A percentile compares a stretch with the other conserved stretches of the same genome.
These are phyloP conservation scores for Scomber colias DNA, from an alignment of 2,113 vertebrate genomes.

Conservation along the genomic window DNA sequence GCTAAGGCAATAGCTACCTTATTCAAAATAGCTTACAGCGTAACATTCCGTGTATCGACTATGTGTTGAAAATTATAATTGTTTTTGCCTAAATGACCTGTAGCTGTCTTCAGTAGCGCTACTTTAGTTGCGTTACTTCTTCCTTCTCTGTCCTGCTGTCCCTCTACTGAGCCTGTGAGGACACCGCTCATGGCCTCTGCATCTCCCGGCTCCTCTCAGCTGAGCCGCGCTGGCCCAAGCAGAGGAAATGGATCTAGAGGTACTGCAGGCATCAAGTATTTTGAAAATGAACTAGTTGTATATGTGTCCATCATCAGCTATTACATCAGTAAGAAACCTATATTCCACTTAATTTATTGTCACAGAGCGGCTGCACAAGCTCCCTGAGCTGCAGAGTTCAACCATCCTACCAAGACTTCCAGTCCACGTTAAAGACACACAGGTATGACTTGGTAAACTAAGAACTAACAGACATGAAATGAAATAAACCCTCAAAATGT, in stretches of 20 bases:
- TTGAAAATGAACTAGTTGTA: neutral
- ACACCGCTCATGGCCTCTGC: conserved; percentile 39
- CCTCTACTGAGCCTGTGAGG: neutral
- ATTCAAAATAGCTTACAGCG: neutral
- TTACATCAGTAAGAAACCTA: neutral
- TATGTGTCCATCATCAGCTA: too few species aligned
- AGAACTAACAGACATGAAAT: neutral
- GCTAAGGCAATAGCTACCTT: neutral
- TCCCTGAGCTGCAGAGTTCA: conserved; percentile 24
- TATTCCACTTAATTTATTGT: neutral
- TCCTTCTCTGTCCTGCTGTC: neutral
- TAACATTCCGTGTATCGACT: too few species aligned
- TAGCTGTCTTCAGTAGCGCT: neutral
- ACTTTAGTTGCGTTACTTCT: neutral
- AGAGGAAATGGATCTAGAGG: conserved; percentile 74
- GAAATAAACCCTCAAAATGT: neutral
- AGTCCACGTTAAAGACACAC: conserved; percentile 68
- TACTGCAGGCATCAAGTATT: conserved; percentile 37
- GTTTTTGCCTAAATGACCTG: neutral
- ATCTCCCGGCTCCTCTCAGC: neutral
- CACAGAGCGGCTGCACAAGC: conserved; percentile 31
- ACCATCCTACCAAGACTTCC: conserved; percentile 56
- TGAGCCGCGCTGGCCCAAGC: neutral
- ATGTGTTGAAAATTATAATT: too few species aligned
- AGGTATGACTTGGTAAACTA: conserved; percentile 72